Percentiles rank a stretch among this genome's conserved stretches.
Evolutionary conservation across 1,140 invertebrate genomes (phyloP).

Genomic region (Ectropis grisescens): DNA sequence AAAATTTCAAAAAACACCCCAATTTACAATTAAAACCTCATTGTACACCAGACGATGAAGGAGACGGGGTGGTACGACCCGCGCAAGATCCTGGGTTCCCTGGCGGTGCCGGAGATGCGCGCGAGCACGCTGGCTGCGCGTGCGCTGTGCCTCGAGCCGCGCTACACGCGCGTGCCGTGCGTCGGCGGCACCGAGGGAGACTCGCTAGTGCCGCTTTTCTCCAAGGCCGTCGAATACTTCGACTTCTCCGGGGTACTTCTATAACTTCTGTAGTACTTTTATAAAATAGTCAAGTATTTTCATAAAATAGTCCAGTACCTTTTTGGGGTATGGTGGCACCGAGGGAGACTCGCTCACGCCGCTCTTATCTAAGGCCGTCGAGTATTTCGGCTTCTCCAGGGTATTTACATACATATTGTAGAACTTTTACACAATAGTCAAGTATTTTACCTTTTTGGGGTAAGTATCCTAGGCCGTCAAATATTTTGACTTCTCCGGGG

Average conservation of each 20-base stretch:
- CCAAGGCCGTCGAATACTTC: slow-evolving; percentile 49
- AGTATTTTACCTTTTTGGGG: no score
- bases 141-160: slow-evolving; percentile 42
- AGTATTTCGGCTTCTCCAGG: slow-evolving; percentile 48
- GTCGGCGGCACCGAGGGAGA: slow-evolving; percentile 53
- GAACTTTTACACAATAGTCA: no score
- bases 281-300: no score
- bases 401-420: no score
- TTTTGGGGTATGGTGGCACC: no score
- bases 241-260: slow-evolving; percentile 41
- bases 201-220: slow-evolving; percentile 51
- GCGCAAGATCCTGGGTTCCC: slow-evolving; percentile 42
- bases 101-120: slow-evolving; percentile 54
- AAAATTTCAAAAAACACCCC: no score
- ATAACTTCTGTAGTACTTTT: no score
- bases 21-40: no score
- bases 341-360: slow-evolving; percentile 50
- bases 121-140: slow-evolving; percentile 52
- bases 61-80: slow-evolving; percentile 56
- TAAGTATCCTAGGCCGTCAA: no score
- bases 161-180: slow-evolving; percentile 46
- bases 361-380: slow-evolving; percentile 52
- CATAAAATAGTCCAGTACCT: no score
- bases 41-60: slow-evolving; percentile 34
- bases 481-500: no score